Percentiles rank a stretch among this genome's conserved stretches.
phyloP scores from a whole-genome alignment of 2,888 invertebrate genomes.

The Harpagoxenus sublaevis region DNA sequence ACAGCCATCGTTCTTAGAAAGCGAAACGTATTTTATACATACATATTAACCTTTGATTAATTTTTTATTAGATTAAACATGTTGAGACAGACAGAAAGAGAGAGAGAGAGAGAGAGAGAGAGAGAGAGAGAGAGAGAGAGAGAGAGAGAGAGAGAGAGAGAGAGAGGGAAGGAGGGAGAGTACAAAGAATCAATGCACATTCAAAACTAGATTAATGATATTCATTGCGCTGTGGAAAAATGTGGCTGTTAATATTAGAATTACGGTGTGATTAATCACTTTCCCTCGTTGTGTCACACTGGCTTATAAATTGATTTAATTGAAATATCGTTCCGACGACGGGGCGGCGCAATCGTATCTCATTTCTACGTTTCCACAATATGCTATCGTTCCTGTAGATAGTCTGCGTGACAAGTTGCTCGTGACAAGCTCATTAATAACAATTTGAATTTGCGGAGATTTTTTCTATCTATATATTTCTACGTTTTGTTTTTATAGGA shows the following conservation, averaged over 20 bases:
- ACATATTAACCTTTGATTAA: background rate
- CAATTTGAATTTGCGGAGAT: background rate
- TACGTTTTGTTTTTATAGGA: background rate
- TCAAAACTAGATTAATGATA: background rate
- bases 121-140: background rate
- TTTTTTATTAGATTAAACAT: background rate
- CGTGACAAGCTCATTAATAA: background rate
- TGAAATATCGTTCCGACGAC: background rate
- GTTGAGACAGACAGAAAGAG: background rate
- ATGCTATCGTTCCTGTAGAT: background rate
- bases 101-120: background rate
- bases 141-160: background rate
- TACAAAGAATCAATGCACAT: background rate
- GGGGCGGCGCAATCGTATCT: background rate
- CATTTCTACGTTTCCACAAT: background rate
- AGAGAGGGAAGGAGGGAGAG: no score
- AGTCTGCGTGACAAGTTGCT: background rate
- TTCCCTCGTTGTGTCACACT: background rate
- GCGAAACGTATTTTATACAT: background rate
- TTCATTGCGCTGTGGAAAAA: background rate
- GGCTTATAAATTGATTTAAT: background rate
- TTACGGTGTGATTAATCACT: background rate
- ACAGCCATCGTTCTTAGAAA: background rate
- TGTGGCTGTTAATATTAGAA: background rate
- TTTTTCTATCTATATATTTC: background rate